A percentile compares a stretch with the other conserved stretches of the same genome.
Evolutionary conservation across 2,888 invertebrate genomes (phyloP).

Genomic region (Tromatobia lineatoria): DNA sequence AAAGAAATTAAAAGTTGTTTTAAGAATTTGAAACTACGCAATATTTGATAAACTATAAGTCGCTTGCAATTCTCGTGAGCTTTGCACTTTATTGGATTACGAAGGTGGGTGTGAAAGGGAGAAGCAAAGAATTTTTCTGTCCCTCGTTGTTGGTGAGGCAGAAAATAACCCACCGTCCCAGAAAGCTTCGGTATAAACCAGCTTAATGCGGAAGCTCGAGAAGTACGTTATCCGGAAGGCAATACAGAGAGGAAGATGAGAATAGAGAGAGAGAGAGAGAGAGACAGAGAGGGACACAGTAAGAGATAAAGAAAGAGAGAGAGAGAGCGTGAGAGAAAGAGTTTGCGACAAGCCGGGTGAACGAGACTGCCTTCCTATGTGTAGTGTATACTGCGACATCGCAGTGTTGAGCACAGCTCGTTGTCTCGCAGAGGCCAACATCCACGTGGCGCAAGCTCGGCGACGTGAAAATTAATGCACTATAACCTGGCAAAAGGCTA

Average conservation of each 20-base stretch:
- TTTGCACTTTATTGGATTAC: conserved; percentile 40
- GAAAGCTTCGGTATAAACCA: conserved; percentile 34
- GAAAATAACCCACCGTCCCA: conserved; percentile 39
- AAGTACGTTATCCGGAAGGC: conserved; percentile 43
- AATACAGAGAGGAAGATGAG: neutral
- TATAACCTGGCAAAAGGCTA: conserved; percentile 41
- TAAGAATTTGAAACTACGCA: conserved; percentile 14
- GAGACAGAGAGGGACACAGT: neutral
- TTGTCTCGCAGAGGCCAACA: conserved; percentile 27
- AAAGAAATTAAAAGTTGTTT: conserved; percentile 6
- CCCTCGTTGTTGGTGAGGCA: conserved; percentile 9
- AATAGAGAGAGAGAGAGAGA: neutral
- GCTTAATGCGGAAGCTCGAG: conserved; percentile 41
- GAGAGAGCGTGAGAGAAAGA: neutral
- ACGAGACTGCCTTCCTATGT: conserved; percentile 11
- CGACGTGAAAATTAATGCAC: conserved; percentile 47
- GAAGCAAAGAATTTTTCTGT: conserved; percentile 19
- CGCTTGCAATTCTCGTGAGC: neutral
- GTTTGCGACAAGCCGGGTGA: conserved; percentile 20
- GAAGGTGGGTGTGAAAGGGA: conserved; percentile 2
- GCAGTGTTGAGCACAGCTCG: neutral
- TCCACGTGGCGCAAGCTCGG: conserved; percentile 35
- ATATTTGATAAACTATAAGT: conserved; percentile 30
- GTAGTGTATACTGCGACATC: conserved; percentile 27
- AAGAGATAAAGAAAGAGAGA: too few species aligned